Percentiles rank a stretch among this genome's conserved stretches.
These are phyloP conservation scores for Drosophila flavopinicola DNA, from an alignment of 2,888 invertebrate genomes.

Conservation along the genomic window DNA sequence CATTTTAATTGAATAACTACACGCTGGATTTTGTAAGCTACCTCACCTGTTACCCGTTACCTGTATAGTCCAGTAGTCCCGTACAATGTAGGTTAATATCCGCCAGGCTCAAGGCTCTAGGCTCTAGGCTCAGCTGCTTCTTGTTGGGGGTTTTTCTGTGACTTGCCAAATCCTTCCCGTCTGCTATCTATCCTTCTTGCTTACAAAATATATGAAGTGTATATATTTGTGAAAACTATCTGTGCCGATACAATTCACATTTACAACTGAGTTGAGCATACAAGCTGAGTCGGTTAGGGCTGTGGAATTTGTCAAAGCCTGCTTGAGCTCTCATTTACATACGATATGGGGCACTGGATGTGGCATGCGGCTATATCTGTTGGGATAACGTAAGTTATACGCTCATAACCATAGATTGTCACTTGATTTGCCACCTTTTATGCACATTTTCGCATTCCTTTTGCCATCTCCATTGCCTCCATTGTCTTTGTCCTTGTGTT, in stretches of 20 bases:
- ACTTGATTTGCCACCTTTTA: constrained; percentile 57
- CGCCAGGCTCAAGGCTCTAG: neutral
- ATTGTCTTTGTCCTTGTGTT: constrained; percentile 5
- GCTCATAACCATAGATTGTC: constrained; percentile 69
- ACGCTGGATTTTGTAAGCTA: constrained; percentile 35
- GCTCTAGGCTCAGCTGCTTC: neutral
- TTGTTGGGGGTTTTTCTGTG: constrained; percentile 2
- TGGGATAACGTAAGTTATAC: constrained; percentile 43
- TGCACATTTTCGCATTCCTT: constrained; percentile 37
- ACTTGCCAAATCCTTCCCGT: constrained; percentile 13
- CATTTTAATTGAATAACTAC: constrained; percentile 74
- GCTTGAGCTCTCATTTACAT: constrained; percentile 64
- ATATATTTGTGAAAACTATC: constrained; percentile 9
- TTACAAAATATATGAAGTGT: constrained; percentile 4
- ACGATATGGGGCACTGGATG: constrained; percentile 21
- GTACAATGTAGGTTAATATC: neutral
- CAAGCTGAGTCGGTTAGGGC: neutral
- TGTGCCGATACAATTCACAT: constrained; percentile 7
- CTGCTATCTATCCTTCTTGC: neutral
- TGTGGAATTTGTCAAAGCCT: constrained; percentile 52
- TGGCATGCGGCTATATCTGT: too few relatives aligned
- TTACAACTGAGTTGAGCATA: constrained; percentile 27
- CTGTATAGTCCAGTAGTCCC: too few relatives aligned
- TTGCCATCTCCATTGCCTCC: constrained; percentile 10
- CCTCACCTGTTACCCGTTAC: constrained; percentile 1